phyloP scores from a whole-genome alignment of 2,888 invertebrate species.

The Agriopis marginaria region DNA sequence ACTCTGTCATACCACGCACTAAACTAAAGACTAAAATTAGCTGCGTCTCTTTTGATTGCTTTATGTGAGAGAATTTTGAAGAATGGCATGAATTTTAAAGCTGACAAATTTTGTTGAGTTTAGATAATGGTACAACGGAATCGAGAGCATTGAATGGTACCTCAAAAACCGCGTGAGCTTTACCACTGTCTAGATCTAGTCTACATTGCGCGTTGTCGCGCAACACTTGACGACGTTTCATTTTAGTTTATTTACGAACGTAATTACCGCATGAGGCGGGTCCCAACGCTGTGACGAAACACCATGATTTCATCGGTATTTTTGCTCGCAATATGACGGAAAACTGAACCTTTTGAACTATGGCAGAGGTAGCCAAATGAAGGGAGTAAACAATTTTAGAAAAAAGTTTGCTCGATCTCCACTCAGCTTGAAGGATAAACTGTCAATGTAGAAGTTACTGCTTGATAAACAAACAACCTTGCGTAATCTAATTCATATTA shows the following conservation, averaged over 20 bases:
- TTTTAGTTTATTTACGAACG: constrained; percentile 43
- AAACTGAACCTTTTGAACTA: constrained; percentile 13
- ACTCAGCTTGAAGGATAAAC: too few species aligned
- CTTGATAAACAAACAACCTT: constrained; percentile 15
- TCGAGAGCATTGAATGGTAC: too few species aligned
- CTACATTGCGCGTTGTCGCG: constrained; percentile 27
- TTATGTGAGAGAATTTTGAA: too few species aligned
- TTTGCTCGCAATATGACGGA: constrained; percentile 23
- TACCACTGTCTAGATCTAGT: constrained; percentile 13
- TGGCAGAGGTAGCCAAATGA: not conserved
- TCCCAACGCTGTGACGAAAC: constrained; percentile 32
- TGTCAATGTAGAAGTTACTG: constrained; percentile 1
- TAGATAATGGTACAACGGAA: too few species aligned
- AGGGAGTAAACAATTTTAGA: too few species aligned
- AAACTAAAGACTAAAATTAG: too few species aligned
- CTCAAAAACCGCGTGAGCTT: constrained; percentile 6
- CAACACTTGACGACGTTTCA: constrained; percentile 42
- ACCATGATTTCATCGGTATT: constrained; percentile 31
- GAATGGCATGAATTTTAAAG: too few species aligned
- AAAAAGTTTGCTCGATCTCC: too few species aligned
- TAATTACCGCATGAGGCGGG: constrained; percentile 36
- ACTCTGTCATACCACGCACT: too few species aligned
- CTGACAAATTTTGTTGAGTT: too few species aligned
- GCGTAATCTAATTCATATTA: constrained; percentile 12
- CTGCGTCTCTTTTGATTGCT: too few species aligned